Evolutionary conservation across 2,113 vertebrate genomes (phyloP).

Genomic region (Uropsilus gracilis): DNA sequence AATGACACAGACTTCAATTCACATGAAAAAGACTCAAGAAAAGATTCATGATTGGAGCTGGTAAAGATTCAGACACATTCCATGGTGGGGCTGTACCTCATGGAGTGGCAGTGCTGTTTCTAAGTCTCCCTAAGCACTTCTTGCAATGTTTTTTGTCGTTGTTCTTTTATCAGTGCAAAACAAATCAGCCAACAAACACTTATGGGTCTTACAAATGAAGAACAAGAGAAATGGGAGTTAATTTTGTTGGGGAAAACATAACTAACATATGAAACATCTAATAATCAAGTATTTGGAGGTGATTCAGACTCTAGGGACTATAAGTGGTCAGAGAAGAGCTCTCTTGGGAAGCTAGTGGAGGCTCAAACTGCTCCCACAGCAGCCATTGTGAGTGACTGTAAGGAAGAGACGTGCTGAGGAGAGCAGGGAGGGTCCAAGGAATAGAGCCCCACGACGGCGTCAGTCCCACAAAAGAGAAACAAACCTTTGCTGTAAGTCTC

Average conservation of each 20-base stretch:
- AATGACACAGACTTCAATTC: constrained; percentile 60
- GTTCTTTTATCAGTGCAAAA: constrained; percentile 35
- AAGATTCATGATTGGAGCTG: constrained; percentile 43
- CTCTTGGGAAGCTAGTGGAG: constrained; percentile 51
- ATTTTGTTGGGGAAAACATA: constrained; percentile 63
- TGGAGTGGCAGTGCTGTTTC: background rate
- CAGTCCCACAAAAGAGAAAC: constrained; percentile 6
- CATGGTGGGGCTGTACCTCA: background rate
- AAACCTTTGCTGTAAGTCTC: constrained; percentile 21
- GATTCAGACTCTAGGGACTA: constrained; percentile 41
- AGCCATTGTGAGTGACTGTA: constrained; percentile 43
- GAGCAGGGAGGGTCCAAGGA: background rate
- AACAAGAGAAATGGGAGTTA: constrained; percentile 62
- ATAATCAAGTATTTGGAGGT: constrained; percentile 48
- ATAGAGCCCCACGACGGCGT: background rate
- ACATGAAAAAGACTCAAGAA: constrained; percentile 46
- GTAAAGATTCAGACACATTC: constrained; percentile 29
- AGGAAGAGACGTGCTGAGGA: constrained; percentile 38
- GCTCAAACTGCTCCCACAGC: constrained; percentile 36
- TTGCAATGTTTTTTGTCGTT: constrained; percentile 13
- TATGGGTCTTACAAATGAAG: constrained; percentile 48
- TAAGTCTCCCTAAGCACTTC: constrained; percentile 50
- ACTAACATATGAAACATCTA: constrained; percentile 60
- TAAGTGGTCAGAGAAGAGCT: constrained; percentile 65
- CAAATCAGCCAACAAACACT: constrained; percentile 49